Evolutionary conservation across 1,140 invertebrate genomes (phyloP).

Genomic region (Catajapyx aquilonaris): DNA sequence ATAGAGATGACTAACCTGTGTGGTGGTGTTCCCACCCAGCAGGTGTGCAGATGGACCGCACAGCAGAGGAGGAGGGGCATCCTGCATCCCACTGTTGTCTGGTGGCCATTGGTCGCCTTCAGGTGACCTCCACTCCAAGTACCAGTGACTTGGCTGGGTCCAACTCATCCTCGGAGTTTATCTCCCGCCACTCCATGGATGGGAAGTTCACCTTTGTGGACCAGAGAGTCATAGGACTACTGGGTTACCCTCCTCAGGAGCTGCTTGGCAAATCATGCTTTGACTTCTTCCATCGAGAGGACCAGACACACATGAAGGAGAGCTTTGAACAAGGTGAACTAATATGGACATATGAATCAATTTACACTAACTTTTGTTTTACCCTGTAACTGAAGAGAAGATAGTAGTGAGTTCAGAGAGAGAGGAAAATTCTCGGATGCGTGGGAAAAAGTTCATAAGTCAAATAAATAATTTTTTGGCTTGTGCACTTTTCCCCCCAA

Average conservation of each 20-base stretch:
- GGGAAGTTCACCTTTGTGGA: conserved; percentile 98
- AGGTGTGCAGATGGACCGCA: conserved; percentile 60
- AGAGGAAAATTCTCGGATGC: too few species aligned
- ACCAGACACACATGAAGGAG: conserved; percentile 89
- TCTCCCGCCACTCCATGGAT: conserved; percentile 80
- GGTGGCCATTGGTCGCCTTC: conserved; percentile 88
- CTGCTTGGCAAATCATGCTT: conserved; percentile 86
- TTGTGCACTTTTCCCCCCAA: too few species aligned
- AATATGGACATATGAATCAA: too few species aligned
- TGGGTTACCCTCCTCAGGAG: conserved; percentile 85
- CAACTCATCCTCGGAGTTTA: conserved; percentile 75
- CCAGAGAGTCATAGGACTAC: conserved; percentile 71
- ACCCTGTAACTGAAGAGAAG: too few species aligned
- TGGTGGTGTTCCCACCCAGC: conserved; percentile 4
- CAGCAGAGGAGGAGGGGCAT: conserved; percentile 52
- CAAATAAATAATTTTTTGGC: too few species aligned
- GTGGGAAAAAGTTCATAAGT: too few species aligned
- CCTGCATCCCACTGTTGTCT: conserved; percentile 73
- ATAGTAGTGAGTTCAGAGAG: too few species aligned
- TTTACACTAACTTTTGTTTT: too few species aligned
- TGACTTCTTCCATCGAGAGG: conserved; percentile 91
- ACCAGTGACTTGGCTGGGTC: conserved; percentile 67
- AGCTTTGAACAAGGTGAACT: conserved; percentile 95
- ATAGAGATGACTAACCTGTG: conserved; percentile 2
- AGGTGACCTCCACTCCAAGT: conserved; percentile 90